Percentiles rank a stretch among this genome's conserved stretches.
phyloP scores from a whole-genome alignment of 2,113 vertebrate species.

The Tretioscincus oriximinensis region DNA sequence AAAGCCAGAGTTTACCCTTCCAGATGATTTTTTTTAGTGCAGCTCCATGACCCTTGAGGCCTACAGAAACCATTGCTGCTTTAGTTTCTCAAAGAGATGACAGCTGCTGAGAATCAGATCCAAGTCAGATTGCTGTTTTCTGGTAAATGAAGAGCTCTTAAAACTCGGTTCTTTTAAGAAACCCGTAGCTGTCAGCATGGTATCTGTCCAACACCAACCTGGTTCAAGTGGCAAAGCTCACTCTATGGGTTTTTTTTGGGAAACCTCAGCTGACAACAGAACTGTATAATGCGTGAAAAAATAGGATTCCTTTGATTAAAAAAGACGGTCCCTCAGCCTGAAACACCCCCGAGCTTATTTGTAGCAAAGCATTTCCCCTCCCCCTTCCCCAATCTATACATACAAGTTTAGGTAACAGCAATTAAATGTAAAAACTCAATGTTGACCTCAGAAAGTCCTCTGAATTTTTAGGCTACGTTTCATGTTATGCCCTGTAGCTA shows the following conservation, averaged over 20 bases:
- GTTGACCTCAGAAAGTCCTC: slow-evolving; percentile 78
- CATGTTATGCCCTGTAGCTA: slow-evolving; percentile 91
- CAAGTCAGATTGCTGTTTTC: background rate
- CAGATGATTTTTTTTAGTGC: slow-evolving; percentile 38
- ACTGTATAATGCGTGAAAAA: slow-evolving; percentile 70
- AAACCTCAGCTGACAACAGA: slow-evolving; percentile 60
- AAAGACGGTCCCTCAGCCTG: slow-evolving; percentile 59
- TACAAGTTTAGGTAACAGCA: slow-evolving; percentile 83
- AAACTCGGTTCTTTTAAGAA: background rate
- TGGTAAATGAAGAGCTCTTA: slow-evolving; percentile 5
- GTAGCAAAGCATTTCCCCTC: slow-evolving; percentile 71
- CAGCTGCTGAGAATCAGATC: slow-evolving; percentile 21
- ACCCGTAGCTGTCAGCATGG: slow-evolving; percentile 21
- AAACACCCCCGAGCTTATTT: slow-evolving; percentile 65
- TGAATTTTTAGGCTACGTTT: slow-evolving; percentile 86
- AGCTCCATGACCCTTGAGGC: slow-evolving; percentile 22
- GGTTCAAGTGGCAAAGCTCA: slow-evolving; percentile 20
- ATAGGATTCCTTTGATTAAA: slow-evolving; percentile 77
- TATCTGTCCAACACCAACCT: slow-evolving; percentile 41
- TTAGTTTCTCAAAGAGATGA: slow-evolving; percentile 26
- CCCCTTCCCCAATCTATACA: slow-evolving; percentile 65
- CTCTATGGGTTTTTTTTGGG: slow-evolving; percentile 4
- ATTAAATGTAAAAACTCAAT: slow-evolving; percentile 86
- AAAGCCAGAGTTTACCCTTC: slow-evolving; percentile 38
- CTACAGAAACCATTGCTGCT: slow-evolving; percentile 31